Evolutionary conservation across 1,140 invertebrate species (phyloP), one percentile per base, ranked within the genome.

Genomic region (Holotrichia oblita): DNA sequence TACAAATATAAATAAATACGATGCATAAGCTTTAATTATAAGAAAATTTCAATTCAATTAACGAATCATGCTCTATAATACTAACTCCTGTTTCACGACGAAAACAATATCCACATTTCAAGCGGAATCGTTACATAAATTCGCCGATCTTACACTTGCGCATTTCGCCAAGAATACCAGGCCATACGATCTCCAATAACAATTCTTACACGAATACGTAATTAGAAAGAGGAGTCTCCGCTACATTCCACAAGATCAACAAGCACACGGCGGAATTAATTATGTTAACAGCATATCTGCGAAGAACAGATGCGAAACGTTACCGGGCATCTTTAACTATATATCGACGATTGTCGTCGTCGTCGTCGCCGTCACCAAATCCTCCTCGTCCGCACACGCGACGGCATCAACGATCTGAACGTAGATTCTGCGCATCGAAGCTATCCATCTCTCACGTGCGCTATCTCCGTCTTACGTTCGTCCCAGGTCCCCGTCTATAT

Each of bases 31-130:
- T 34, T 4, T 34, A 34, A 34, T 34, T 34, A 34, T 34, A 34
- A 34, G 27, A 34, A 34, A 34, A 34, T 34, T 34, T 34, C 27
- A 34, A 34, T 34, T 34, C 27, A 1, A 34, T 34, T 34, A 34
- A 34, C 27, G 4, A 4, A 34, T 34, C 1, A 34, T 34, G 4
- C 27, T 4, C 27, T 2, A 34, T 34, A 34, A 34, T 34, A 1
- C 4, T 34, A 69, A 69, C 22, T 69, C 48, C 12, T 48, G 27
- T 69, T 14, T 3, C 61, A 14, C n/a, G 44, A 48, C 61, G 20
- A 27, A 69, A 22, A 69, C 61, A 69, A 69, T 69, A 69, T 69
- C 61, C 61, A 69, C 61, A 69, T 69, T 69, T 69, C 61, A 69
- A 20, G 0, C 8, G 4, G 1, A 69, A 27, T 34, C 61, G 61